Base-by-base conservation (phyloP, 2,113 vertebrate genomes). In the Aythya baeri region DNA sequence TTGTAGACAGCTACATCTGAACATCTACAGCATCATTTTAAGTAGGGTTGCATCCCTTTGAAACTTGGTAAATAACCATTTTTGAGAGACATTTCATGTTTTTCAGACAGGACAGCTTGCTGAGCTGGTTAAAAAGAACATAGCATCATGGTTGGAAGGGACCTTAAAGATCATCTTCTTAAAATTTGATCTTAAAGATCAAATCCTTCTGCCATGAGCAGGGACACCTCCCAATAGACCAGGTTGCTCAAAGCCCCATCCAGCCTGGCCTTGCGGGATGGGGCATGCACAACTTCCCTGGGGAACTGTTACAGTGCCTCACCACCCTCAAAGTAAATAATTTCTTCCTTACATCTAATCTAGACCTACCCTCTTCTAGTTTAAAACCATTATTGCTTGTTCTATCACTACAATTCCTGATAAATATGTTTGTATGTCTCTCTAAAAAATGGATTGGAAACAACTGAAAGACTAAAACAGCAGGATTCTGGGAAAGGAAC, bases 21-120 rank as follows among this genome's bases (percentile, higher is more conserved):
- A 79, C 57, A 46, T 62, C 85, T 34, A 49, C 55, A 50, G 29
- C 4, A 1, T 81, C 38, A 1, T 72, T 95, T 83, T 34, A 23
- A 50, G 65, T 71, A 91, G 83, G 93, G 93, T 78, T 84, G 76
- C 73, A 86, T 86, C 80, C 52, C 61, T 65, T 49, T 57, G 73
- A 75, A 86, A 88, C 58, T 90, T 96, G 57, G 86, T 95, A 71
- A 88, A 83, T 83, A 83, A 61, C 23, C 34, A 61, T 94, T 95
- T 80, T 63, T 65, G 68, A 70, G 68, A 52, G 23, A 9, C 1
- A 2, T 73, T 65, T 62, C n/a, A 13, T 63, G 62, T 41, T 91
- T 94, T 77, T n/a, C 76, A 72, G 71, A 52, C 73, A 66, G 68
- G 57, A 65, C 49, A 78, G 34, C 80, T 91, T 92, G 77, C 89